A percentile compares a stretch with the other conserved stretches of the same genome.
These are phyloP conservation scores for Andinoacara biseriatus DNA, from an alignment of 2,113 vertebrate species.

Conservation along the genomic window DNA sequence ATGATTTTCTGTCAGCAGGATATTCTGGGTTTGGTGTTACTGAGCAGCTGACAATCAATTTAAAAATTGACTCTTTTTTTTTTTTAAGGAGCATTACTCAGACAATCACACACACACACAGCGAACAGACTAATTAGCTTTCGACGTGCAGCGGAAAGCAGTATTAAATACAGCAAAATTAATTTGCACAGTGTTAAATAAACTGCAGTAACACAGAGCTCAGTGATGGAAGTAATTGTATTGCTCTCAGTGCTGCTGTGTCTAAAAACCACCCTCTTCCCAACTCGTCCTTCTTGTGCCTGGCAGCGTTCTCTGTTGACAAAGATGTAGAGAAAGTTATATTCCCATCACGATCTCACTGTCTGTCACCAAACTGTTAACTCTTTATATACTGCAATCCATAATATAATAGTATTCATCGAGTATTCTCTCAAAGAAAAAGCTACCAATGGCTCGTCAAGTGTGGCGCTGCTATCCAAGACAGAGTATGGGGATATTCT, in stretches of 20 bases:
- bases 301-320: neutral
- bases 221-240: neutral
- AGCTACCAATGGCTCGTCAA: neutral
- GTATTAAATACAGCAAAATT: neutral
- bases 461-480: neutral
- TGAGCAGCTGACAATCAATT: conserved; percentile 11
- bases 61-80: neutral
- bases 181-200: neutral
- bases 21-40: neutral
- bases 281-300: neutral
- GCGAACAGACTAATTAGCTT: neutral
- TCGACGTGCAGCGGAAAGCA: neutral
- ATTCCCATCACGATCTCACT: neutral
- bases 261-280: neutral
- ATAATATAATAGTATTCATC: neutral
- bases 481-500: neutral
- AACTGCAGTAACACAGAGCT: neutral
- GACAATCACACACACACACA: too few species aligned
- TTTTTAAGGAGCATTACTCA: neutral
- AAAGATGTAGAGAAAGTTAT: neutral
- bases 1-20: neutral
- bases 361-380: neutral
- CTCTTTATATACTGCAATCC: neutral
- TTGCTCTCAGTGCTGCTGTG: neutral
- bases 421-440: neutral